A percentile compares a stretch with the other conserved stretches of the same genome.
Evolutionary conservation across 2,113 vertebrate genomes (phyloP).

Genomic region (Galemys pyrenaicus): DNA sequence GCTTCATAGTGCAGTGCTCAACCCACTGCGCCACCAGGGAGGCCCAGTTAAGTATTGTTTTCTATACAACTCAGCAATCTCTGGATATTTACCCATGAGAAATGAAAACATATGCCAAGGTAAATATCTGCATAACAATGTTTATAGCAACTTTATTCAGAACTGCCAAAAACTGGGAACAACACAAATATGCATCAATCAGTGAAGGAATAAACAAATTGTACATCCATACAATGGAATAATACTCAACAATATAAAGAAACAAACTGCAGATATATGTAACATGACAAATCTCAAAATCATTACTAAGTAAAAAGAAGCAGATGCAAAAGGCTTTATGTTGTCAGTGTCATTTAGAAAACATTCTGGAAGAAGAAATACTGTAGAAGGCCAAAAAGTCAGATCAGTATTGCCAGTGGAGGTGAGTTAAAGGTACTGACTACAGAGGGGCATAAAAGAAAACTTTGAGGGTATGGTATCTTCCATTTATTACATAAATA

Average conservation of each 20-base stretch:
- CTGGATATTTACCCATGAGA: neutral
- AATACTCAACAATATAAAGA: neutral
- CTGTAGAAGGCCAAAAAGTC: neutral
- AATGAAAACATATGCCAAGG: neutral
- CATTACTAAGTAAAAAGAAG: neutral
- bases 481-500: neutral
- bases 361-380: neutral
- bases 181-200: neutral
- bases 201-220: neutral
- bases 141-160: neutral
- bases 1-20: no score
- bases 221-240: neutral
- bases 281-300: neutral
- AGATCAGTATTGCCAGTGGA: neutral
- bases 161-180: neutral
- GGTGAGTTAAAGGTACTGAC: neutral
- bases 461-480: neutral
- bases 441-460: neutral
- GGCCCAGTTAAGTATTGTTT: neutral
- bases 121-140: neutral
- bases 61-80: neutral
- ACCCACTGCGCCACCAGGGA: no score
- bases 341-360: neutral
- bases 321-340: neutral
- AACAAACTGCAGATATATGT: neutral